Base-by-base conservation (phyloP, 2,797 vertebrate genomes). In the Enteromius fasciolatus region DNA sequence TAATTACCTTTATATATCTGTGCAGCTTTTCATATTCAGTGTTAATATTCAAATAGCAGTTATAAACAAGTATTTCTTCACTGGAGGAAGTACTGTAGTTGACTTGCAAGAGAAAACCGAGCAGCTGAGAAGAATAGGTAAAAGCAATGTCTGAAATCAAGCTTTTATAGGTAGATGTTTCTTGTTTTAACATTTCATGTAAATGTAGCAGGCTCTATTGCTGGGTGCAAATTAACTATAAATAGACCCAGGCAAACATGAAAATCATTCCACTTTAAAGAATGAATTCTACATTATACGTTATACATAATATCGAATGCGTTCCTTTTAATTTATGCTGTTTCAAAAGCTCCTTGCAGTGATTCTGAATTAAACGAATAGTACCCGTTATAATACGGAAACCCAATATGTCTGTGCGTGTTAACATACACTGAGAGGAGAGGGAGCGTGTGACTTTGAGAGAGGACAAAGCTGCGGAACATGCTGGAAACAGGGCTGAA, bases 401-500 rank as follows among this genome's bases (percentile, higher is more conserved):
- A 67, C 31, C 31, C 6, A 39, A 25, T 78, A 67, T 39, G 8
- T 69, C 48, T 78, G 46, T 17, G 11, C 39, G 33, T 57, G 66
- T 79, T 46, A 9, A 72, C 67, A 59, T 15, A 12, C 12, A 5
- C 52, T 10, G 18, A 44, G 10, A 64, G 15, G 7, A 73, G 15
- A 50, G 14, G 17, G 44, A 52, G 8, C 3, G 33, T 52, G 59
- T 82, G 61, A 50, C 39, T 46, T 57, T 76, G 23, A 57, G 59
- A 84, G 72, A 76, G 50, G 52, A 54, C 50, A 54, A 46, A 36
- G 14, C 54, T 75, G 12, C 68, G 36, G 84, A 88, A 83, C 72
- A 52, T 87, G 50, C 85, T 72, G 61, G 84, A 4, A 87, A 84
- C 66, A 59, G 77, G 52, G 59, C 70, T 70, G 75, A 75, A 28